phyloP scores from a whole-genome alignment of 2,113 vertebrate genomes.

The Cebus imitator region DNA sequence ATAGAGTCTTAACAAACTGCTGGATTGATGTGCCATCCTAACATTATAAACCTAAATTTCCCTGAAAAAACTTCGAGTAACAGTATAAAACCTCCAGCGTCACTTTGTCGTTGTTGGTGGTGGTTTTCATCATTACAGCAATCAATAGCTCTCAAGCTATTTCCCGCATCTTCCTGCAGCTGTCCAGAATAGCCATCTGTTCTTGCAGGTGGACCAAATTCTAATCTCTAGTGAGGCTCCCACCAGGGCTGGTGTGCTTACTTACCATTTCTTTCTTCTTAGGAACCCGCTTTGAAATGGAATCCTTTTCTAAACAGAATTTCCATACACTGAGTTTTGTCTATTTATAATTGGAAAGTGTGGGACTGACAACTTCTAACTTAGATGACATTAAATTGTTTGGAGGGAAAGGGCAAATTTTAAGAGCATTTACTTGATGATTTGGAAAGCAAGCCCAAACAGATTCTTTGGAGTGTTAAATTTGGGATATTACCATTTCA shows the following conservation, averaged over 20 bases:
- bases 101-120: not conserved
- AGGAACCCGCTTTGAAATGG: slow-evolving; percentile 56
- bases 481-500: not conserved
- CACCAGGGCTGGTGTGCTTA: not conserved
- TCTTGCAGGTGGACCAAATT: slow-evolving; percentile 34
- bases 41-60: not conserved
- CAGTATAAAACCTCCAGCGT: not conserved
- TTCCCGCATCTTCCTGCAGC: slow-evolving; percentile 35
- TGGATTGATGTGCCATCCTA: not conserved
- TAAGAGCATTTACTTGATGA: slow-evolving; percentile 17
- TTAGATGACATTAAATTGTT: not conserved
- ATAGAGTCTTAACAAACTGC: not conserved
- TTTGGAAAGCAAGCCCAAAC: slow-evolving; percentile 26
- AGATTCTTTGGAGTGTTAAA: not conserved
- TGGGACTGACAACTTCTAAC: slow-evolving; percentile 4
- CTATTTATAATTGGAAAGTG: slow-evolving; percentile 55
- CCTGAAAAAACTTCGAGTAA: not conserved
- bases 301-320: slow-evolving; percentile 39
- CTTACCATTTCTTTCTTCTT: slow-evolving; percentile 15
- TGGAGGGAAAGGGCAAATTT: not conserved
- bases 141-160: not conserved
- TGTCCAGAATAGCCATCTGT: slow-evolving; percentile 51
- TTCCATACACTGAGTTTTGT: slow-evolving; percentile 3
- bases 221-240: slow-evolving; percentile 7
- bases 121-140: slow-evolving; percentile 18